Conservation (phyloP, 2,888 invertebrate species). For the Agonopterix arenella region DNA sequence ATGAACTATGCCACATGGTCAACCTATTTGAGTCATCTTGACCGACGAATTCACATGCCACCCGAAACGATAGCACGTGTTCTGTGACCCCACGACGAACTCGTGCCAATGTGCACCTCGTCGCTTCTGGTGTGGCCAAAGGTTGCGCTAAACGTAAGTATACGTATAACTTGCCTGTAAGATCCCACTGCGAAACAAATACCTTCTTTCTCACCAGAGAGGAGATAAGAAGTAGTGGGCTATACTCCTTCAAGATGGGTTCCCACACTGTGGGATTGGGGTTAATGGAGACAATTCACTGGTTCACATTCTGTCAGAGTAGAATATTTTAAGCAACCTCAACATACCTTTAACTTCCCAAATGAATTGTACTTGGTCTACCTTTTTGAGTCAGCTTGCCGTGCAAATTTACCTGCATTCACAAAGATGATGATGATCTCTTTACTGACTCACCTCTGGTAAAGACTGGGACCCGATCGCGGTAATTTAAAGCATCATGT, state of each 20-base stretch:
- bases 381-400: no score
- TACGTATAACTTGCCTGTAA: no score
- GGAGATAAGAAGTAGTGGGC: not conserved
- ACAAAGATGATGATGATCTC: no score
- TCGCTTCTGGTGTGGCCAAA: constrained; percentile 83
- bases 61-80: constrained; percentile 84
- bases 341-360: not conserved
- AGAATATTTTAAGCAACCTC: not conserved
- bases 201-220: not conserved
- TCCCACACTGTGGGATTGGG: no score
- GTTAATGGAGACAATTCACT: no score
- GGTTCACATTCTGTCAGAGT: not conserved
- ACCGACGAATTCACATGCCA: constrained; percentile 85
- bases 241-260: not conserved
- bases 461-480: no score
- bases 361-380: no score
- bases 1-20: no score
- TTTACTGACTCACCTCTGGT: no score
- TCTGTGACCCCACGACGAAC: constrained; percentile 82
- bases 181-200: not conserved
- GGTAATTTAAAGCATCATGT: no score
- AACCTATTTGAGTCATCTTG: no score
- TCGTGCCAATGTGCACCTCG: constrained; percentile 90
- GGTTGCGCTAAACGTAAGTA: constrained; percentile 85
- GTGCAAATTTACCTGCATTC: no score